Percentiles rank a stretch among this genome's conserved stretches.
These are phyloP conservation scores for Pedetes capensis DNA, from an alignment of 2,113 vertebrate genomes.

Conservation along the genomic window DNA sequence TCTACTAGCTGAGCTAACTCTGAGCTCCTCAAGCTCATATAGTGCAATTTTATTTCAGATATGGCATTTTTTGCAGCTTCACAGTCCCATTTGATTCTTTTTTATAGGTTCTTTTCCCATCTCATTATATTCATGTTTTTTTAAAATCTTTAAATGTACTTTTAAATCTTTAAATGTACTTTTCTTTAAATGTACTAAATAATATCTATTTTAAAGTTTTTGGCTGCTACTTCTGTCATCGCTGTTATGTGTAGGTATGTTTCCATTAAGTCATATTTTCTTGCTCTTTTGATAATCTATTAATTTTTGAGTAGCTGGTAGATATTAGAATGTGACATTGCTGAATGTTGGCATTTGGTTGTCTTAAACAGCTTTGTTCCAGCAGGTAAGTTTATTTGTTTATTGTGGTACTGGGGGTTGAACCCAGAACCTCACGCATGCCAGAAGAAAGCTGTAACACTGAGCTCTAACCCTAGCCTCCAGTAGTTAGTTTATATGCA, in stretches of 20 bases:
- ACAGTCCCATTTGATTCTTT: not conserved
- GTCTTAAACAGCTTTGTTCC: not conserved
- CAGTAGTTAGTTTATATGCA: not conserved
- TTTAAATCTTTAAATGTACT: not conserved
- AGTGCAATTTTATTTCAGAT: conserved; percentile 22
- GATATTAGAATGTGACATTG: conserved; percentile 19
- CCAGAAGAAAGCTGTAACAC: not conserved
- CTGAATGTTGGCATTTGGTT: not conserved
- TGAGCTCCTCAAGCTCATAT: no score
- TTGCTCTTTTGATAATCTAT: not conserved
- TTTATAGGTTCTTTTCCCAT: not conserved
- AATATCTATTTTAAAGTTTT: not conserved
- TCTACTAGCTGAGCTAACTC: no score
- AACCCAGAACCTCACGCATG: not conserved
- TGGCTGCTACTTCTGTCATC: not conserved
- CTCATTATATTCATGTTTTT: not conserved
- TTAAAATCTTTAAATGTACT: no score
- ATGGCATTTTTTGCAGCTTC: not conserved
- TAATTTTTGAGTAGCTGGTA: conserved; percentile 1
- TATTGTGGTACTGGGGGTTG: not conserved
- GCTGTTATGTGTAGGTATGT: not conserved
- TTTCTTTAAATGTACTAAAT: not conserved
- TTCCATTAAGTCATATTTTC: not conserved
- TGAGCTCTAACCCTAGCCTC: not conserved
- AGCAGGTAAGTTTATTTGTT: not conserved